Evolutionary conservation across 2,888 invertebrate species (phyloP).

Genomic region (Apoda limacodes): DNA sequence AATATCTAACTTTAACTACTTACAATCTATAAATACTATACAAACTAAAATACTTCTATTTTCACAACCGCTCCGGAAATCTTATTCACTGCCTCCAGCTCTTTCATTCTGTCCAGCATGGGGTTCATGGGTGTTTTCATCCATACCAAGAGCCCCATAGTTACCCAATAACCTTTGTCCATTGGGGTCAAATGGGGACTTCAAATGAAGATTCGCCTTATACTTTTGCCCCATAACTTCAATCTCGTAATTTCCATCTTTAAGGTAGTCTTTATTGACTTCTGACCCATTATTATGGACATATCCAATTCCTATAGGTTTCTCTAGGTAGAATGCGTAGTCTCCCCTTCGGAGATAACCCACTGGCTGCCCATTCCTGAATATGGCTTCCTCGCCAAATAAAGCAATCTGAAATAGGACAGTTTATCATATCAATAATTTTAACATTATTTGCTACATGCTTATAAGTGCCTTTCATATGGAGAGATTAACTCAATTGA

Average conservation of each 20-base stretch:
- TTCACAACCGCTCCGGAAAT: conserved; percentile 14
- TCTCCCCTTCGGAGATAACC: conserved; percentile 87
- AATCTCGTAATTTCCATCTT: conserved; percentile 80
- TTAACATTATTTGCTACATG: too few species aligned
- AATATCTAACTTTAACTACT: conserved; percentile 8
- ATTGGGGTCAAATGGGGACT: conserved; percentile 86
- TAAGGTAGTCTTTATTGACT: conserved; percentile 75
- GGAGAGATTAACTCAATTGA: too few species aligned
- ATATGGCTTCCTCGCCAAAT: conserved; percentile 88
- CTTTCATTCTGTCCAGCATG: conserved; percentile 59
- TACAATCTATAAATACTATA: conserved; percentile 3
- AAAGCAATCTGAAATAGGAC: conserved; percentile 69
- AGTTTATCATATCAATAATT: background rate
- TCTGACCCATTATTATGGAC: conserved; percentile 67
- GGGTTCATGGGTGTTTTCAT: conserved; percentile 54
- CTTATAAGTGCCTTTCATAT: too few species aligned
- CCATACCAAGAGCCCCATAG: conserved; percentile 60
- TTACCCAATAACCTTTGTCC: conserved; percentile 80
- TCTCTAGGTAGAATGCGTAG: conserved; percentile 72
- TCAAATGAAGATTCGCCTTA: conserved; percentile 76
- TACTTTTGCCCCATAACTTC: conserved; percentile 82
- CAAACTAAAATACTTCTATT: conserved; percentile 7
- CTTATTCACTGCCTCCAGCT: conserved; percentile 61
- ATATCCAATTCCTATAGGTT: conserved; percentile 71
- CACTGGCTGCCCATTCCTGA: conserved; percentile 79